A percentile compares a stretch with the other conserved stretches of the same genome.
phyloP scores from a whole-genome alignment of 2,113 vertebrate genomes.

The Sylvietta virens region DNA sequence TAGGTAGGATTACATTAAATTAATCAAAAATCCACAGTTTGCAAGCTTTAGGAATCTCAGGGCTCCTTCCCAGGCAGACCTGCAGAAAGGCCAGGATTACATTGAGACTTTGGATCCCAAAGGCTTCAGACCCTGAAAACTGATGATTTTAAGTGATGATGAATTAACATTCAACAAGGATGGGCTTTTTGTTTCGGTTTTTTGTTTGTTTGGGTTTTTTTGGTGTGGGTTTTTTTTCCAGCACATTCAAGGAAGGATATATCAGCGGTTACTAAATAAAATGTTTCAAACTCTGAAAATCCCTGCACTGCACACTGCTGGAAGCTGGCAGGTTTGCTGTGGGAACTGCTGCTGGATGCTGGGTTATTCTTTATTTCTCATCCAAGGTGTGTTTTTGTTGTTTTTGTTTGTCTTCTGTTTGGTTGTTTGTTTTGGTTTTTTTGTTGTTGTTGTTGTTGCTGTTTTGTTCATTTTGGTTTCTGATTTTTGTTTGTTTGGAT shows the following conservation, averaged over 20 bases:
- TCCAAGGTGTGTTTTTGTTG: neutral
- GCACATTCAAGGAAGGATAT: neutral
- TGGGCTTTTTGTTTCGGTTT: neutral
- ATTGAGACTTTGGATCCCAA: neutral
- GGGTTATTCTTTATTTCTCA: neutral
- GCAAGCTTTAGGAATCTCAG: neutral
- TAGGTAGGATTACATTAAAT: constrained; percentile 56
- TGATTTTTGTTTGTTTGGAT: fast-evolving
- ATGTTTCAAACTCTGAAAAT: neutral
- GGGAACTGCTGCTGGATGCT: neutral
- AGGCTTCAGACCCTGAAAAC: neutral
- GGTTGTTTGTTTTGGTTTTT: neutral
- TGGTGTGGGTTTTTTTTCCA: neutral
- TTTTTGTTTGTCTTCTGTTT: neutral
- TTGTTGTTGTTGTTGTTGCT: neutral
- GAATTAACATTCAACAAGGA: neutral
- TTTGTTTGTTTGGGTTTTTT: neutral
- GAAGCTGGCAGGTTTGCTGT: neutral
- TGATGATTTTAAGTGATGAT: neutral
- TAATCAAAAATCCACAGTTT: constrained; percentile 21
- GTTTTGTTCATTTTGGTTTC: neutral
- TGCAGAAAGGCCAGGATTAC: neutral
- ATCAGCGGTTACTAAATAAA: neutral
- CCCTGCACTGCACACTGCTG: neutral
- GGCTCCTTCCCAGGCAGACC: neutral